Evolutionary conservation across 2,113 vertebrate genomes (phyloP).

Genomic region (Tor tambroides): DNA sequence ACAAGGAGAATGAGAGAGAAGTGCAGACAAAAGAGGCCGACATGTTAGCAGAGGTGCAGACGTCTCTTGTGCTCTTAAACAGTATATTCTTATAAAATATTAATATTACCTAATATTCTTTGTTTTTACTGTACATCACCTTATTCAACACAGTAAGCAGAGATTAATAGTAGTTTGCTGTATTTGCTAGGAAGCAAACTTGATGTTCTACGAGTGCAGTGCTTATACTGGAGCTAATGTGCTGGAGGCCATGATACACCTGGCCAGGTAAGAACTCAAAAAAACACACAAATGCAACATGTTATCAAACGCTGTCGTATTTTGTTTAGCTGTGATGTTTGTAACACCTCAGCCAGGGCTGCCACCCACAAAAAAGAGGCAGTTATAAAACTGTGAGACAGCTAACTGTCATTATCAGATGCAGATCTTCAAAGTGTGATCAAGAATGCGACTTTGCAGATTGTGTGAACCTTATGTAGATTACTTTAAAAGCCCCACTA

Average conservation of each 20-base stretch:
- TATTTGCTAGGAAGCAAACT: slow-evolving; percentile 77
- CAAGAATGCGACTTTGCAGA: background rate
- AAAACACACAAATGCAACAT: background rate
- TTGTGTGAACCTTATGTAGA: background rate
- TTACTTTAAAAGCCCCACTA: background rate
- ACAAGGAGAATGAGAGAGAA: slow-evolving; percentile 82
- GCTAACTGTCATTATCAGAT: background rate
- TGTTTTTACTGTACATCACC: background rate
- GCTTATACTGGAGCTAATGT: slow-evolving; percentile 84
- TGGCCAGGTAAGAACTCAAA: slow-evolving; percentile 81
- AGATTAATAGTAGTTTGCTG: background rate
- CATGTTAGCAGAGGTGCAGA: slow-evolving; percentile 82
- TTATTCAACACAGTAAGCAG: background rate
- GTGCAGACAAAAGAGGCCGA: slow-evolving; percentile 82
- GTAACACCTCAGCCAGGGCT: background rate
- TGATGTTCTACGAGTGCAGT: slow-evolving; percentile 93
- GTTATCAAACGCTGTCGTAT: background rate
- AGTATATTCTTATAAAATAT: background rate
- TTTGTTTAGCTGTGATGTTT: background rate
- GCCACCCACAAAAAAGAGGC: background rate
- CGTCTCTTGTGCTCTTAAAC: background rate
- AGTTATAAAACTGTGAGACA: background rate
- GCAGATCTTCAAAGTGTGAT: no score
- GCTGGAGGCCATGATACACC: slow-evolving; percentile 80
- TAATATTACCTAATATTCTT: background rate